These are phyloP conservation scores for Dendrocincla fuliginosa DNA, from an alignment of 2,797 vertebrate genomes.

Conservation along the genomic window DNA sequence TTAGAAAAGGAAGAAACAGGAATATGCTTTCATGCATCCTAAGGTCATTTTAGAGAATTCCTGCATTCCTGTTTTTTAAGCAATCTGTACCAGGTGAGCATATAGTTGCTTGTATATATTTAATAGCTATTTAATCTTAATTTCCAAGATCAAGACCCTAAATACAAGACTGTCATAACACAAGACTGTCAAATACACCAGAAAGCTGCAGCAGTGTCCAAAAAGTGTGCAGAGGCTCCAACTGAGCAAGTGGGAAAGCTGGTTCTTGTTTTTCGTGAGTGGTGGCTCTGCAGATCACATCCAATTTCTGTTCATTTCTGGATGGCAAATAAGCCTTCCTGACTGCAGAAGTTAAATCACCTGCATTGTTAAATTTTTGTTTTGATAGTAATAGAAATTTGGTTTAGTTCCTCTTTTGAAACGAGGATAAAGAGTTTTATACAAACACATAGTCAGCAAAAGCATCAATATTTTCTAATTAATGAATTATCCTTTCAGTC, in stretches of 20 bases:
- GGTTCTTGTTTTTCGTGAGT: not conserved
- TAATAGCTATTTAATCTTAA: not conserved
- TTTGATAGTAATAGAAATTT: not conserved
- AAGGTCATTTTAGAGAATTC: not conserved
- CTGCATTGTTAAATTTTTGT: not conserved
- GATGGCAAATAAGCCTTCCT: not conserved
- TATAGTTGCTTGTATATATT: not conserved
- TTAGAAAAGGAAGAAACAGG: not conserved
- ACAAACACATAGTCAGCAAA: not conserved
- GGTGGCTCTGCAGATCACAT: not conserved
- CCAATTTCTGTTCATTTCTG: not conserved
- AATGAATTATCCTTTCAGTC: not conserved
- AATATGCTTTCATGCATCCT: not conserved
- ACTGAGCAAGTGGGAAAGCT: not conserved
- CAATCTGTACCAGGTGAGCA: not conserved
- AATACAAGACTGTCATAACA: not conserved
- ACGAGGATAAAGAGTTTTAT: not conserved
- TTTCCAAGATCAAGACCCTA: not conserved
- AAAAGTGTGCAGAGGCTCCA: not conserved
- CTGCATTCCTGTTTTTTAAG: not conserved
- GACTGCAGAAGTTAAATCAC: not conserved
- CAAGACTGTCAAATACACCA: not conserved
- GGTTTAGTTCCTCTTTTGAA: not conserved
- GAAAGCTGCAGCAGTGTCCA: not conserved
- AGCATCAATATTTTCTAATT: not conserved